phyloP scores from a whole-genome alignment of 2,888 invertebrate genomes.

The Rotaria sp. region DNA sequence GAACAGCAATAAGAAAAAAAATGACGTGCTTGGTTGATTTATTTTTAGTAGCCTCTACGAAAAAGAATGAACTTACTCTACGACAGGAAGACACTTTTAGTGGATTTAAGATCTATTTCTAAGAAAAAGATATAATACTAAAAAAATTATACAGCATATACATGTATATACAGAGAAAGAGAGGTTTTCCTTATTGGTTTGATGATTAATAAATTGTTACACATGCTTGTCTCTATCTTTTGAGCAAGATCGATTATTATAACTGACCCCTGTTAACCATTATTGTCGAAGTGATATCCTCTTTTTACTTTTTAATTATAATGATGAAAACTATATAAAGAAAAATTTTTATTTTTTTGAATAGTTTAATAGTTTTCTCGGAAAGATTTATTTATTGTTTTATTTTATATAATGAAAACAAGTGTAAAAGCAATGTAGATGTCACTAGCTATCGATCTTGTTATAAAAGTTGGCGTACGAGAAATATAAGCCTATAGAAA shows the following conservation, averaged over 20 bases:
- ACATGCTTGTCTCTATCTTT: neutral
- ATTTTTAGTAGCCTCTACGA: neutral
- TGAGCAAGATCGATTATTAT: neutral
- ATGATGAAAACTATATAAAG: neutral
- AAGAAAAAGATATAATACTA: neutral
- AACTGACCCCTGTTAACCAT: constrained; percentile 13
- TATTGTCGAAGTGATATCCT: neutral
- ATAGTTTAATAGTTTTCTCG: neutral
- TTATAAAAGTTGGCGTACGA: neutral
- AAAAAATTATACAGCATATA: neutral
- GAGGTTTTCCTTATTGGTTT: neutral
- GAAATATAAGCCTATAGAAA: neutral
- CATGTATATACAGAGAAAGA: neutral
- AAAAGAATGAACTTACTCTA: neutral
- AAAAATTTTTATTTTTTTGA: neutral
- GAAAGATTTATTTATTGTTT: neutral
- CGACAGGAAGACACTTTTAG: neutral
- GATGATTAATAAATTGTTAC: neutral
- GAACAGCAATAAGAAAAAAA: neutral
- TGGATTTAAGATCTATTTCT: neutral
- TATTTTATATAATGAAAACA: neutral
- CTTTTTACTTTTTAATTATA: neutral
- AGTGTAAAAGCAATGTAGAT: neutral
- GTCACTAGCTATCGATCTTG: neutral
- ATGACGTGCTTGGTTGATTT: constrained; percentile 1